phyloP scores from a whole-genome alignment of 1,140 invertebrate genomes.

The Nasonia giraulti region DNA sequence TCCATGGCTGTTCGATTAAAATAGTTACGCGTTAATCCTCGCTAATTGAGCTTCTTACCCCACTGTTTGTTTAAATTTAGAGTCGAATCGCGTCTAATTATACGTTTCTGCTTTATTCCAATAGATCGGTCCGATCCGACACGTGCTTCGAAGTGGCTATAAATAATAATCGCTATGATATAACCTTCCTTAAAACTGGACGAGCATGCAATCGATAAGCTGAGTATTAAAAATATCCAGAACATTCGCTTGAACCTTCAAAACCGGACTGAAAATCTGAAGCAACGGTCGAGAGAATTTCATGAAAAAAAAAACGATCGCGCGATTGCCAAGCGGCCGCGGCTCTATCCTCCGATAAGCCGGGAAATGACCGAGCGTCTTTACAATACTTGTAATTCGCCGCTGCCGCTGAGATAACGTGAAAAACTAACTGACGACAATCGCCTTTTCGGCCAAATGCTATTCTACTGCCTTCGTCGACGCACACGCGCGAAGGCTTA shows the following conservation, averaged over 20 bases:
- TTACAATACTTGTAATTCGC: not conserved
- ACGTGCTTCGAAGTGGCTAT: no score
- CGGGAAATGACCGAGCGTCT: slow-evolving; percentile 7
- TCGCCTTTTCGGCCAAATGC: not conserved
- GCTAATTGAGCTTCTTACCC: not conserved
- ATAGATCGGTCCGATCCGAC: no score
- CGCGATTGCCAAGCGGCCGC: not conserved
- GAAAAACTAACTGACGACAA: not conserved
- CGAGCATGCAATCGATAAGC: no score
- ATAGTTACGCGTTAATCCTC: not conserved
- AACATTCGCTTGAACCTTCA: no score
- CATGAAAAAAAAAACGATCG: not conserved
- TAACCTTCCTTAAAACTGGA: no score
- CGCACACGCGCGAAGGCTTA: not conserved
- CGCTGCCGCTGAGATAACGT: not conserved
- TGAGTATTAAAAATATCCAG: no score
- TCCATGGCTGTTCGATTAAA: not conserved
- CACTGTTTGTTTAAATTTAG: no score
- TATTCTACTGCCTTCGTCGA: not conserved
- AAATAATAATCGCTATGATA: no score
- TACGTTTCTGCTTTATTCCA: no score
- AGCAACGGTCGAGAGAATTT: not conserved
- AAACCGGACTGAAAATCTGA: not conserved
- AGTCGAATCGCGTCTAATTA: no score
- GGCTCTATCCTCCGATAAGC: slow-evolving; percentile 9